phyloP scores from a whole-genome alignment of 2,113 vertebrate genomes.

The Puffinus mauretanicus region DNA sequence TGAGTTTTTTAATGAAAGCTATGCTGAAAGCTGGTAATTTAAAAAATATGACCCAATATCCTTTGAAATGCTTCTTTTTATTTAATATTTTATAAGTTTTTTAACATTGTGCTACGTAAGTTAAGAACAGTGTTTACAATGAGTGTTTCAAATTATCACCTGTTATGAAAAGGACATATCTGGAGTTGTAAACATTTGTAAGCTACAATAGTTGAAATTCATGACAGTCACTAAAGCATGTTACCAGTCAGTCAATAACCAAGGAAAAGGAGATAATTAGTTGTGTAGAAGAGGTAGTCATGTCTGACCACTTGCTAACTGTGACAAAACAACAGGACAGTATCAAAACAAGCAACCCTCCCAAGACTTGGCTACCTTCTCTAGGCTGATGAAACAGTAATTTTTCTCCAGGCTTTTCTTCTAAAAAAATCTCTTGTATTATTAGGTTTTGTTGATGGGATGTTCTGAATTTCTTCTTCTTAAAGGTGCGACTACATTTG shows the following conservation, averaged over 20 bases:
- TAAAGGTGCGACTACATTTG: constrained; percentile 46
- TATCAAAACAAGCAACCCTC: neutral
- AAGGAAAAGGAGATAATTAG: neutral
- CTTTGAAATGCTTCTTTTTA: neutral
- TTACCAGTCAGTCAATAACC: neutral
- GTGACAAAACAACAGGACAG: neutral
- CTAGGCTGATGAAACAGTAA: neutral
- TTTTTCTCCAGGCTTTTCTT: constrained; percentile 9
- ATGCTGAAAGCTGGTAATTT: neutral
- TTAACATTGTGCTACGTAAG: neutral
- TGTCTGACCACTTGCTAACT: neutral
- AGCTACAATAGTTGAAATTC: neutral
- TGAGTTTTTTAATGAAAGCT: neutral
- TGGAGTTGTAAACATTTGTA: neutral
- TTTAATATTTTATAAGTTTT: neutral
- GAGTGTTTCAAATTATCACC: neutral
- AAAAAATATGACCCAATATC: neutral
- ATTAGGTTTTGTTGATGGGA: constrained; percentile 43
- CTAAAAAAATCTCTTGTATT: constrained; percentile 44
- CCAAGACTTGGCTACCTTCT: neutral
- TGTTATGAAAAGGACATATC: neutral
- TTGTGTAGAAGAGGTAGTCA: neutral
- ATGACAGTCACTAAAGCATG: neutral
- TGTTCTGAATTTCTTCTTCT: constrained; percentile 52
- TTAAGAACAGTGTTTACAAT: neutral